Percentiles rank a stretch among this genome's conserved stretches.
Evolutionary conservation across 2,113 vertebrate species (phyloP).

Genomic region (Calyptommatus sinebrachiatus): DNA sequence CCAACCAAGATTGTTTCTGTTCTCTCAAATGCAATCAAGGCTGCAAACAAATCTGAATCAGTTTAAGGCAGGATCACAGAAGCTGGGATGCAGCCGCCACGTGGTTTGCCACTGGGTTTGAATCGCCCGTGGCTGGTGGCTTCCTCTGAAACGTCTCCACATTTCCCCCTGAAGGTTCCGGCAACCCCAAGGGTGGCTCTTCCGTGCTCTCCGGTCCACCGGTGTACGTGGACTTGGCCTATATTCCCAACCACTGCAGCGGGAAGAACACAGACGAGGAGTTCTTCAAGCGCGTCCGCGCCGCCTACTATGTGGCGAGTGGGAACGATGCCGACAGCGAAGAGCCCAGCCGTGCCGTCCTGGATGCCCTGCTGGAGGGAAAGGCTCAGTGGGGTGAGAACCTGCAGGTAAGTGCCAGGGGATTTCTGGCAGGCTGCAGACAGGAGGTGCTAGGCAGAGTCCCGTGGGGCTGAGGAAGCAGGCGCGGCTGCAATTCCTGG

Average conservation of each 20-base stretch:
- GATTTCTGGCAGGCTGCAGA: no score
- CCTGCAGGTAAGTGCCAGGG: conserved; percentile 81
- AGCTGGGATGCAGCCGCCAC: no score
- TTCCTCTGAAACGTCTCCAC: neutral
- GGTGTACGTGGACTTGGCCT: conserved; percentile 94
- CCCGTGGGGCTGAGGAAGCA: neutral
- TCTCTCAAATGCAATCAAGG: no score
- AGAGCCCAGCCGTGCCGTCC: conserved; percentile 88
- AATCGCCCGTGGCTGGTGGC: no score
- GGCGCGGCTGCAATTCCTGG: neutral
- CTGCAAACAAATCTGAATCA: no score
- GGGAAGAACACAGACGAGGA: conserved; percentile 95
- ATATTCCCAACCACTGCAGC: conserved; percentile 97
- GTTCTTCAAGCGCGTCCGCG: conserved; percentile 92
- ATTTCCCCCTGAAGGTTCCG: conserved; percentile 51
- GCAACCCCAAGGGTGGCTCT: conserved; percentile 54
- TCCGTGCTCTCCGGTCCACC: conserved; percentile 73
- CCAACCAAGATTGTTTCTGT: no score
- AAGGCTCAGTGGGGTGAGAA: conserved; percentile 98
- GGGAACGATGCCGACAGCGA: conserved; percentile 87
- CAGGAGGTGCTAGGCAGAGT: no score
- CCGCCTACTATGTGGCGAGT: conserved; percentile 94
- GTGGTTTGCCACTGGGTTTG: no score
- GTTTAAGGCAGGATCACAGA: no score
- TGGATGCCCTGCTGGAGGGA: conserved; percentile 91